These are phyloP conservation scores for Platorchestia sp. DNA, from an alignment of 1,140 invertebrate genomes.

Conservation along the genomic window DNA sequence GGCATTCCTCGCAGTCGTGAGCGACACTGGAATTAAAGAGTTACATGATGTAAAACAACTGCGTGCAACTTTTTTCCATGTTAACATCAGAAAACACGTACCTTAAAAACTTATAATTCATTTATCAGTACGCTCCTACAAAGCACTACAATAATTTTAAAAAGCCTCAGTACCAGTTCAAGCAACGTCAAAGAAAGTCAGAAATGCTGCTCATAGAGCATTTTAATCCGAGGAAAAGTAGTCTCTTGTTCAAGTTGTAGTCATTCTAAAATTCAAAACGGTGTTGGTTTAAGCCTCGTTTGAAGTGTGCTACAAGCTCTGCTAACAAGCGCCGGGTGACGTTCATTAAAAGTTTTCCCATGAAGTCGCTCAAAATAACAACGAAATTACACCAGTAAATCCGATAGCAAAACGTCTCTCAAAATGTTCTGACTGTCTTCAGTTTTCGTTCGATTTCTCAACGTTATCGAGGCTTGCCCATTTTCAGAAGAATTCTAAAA, in stretches of 20 bases:
- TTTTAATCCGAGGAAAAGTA: no score
- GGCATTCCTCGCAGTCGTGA: neutral
- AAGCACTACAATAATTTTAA: neutral
- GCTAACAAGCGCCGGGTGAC: neutral
- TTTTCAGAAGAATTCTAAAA: neutral
- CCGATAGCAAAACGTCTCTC: neutral
- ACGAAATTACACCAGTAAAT: neutral
- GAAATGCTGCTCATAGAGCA: neutral
- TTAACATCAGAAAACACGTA: neutral
- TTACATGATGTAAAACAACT: no score
- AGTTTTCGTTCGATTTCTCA: no score
- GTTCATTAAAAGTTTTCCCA: neutral
- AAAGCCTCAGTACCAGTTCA: neutral
- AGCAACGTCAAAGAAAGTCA: neutral
- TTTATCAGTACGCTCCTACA: neutral
- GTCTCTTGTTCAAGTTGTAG: neutral
- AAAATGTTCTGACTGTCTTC: no score
- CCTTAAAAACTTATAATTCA: neutral
- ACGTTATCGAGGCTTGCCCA: neutral
- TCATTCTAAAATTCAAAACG: neutral
- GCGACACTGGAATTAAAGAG: no score
- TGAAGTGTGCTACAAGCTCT: neutral
- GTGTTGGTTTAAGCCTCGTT: neutral
- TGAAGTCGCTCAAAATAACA: neutral
- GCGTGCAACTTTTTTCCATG: neutral